Evolutionary conservation across 1,140 invertebrate genomes (phyloP), one percentile per base, ranked within the genome.

Genomic region (Nasonia giraulti): DNA sequence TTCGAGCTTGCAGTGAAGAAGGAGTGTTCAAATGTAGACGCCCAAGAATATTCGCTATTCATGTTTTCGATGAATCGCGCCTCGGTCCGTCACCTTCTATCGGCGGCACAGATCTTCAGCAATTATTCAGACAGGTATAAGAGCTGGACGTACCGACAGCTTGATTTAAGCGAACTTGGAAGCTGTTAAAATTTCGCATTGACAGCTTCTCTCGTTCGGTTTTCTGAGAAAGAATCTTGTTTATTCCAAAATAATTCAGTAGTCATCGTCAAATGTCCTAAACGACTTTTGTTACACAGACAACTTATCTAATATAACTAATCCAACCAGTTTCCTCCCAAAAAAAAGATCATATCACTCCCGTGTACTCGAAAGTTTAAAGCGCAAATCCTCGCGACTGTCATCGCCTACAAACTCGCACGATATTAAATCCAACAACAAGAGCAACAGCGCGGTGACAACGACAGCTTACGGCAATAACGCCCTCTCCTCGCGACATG

Each of bases 61-160:
- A 62, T 62, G 55, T 20, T 62, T n/a, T 17, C 20, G 55, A 11
- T 62, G 20, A 62, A 62, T 62, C 20, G 55, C 20, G 17, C 55
- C 17, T 62, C 6, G 17, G 55, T 11, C 33, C 73, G 27, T 75
- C 17, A 20, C 33, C 37, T 75, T 44, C 55, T 90, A 89, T 90
- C 88, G 77, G 17, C 84, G 87, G 80, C 87, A 88, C 86, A 87
- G 86, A 90, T 88, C 89, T 90, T 79, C 11, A n/a, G 55, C 31
- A 31, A 31, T 62, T 88, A 89, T 89, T 89, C 88, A 88, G 17
- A 62, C 55, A n/a, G 55, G 55, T n/a, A 37, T 37, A 62, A n/a
- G 20, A 62, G 17, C 55, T n/a, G n/a, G 17, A 62, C 20, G 0
- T 50, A 50, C 55, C 55, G 20, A n/a, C n/a, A 62, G 55, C 55